phyloP scores from a whole-genome alignment of 2,113 vertebrate species.

The Beaufortia kweichowensis region DNA sequence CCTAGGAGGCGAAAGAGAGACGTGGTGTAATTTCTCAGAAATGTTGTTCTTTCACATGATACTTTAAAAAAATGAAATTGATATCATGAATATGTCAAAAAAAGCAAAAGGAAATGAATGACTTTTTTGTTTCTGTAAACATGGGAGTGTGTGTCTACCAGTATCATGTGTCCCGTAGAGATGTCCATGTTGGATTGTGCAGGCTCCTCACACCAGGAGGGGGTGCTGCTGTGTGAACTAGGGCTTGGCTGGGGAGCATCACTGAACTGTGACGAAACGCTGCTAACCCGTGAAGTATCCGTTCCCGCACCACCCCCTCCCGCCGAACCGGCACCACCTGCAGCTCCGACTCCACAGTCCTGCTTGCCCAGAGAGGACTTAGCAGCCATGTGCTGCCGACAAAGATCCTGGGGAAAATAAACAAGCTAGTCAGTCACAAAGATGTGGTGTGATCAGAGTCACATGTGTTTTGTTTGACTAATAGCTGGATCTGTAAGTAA shows the following conservation, averaged over 20 bases:
- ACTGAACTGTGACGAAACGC: constrained; percentile 96
- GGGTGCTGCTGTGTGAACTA: constrained; percentile 95
- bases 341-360: constrained; percentile 69
- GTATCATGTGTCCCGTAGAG: constrained; percentile 98
- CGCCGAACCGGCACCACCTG: constrained; percentile 54
- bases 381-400: constrained; percentile 95
- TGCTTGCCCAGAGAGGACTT: constrained; percentile 86
- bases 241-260: constrained; percentile 92
- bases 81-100: neutral
- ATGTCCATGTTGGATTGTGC: constrained; percentile 99
- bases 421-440: neutral
- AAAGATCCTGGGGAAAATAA: constrained; percentile 82
- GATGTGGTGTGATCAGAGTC: neutral
- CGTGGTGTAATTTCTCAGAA: neutral
- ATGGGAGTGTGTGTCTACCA: constrained; percentile 75
- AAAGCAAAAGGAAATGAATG: neutral
- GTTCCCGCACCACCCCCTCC: constrained; percentile 58
- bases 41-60: constrained; percentile 6
- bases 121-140: neutral
- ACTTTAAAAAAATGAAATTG: no score
- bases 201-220: constrained; percentile 96
- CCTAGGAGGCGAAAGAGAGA: constrained; percentile 66
- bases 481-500: neutral
- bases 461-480: no score
- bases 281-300: constrained; percentile 90